Evolutionary conservation across 1,140 invertebrate species (phyloP).

Genomic region (Magallana ariakensis): DNA sequence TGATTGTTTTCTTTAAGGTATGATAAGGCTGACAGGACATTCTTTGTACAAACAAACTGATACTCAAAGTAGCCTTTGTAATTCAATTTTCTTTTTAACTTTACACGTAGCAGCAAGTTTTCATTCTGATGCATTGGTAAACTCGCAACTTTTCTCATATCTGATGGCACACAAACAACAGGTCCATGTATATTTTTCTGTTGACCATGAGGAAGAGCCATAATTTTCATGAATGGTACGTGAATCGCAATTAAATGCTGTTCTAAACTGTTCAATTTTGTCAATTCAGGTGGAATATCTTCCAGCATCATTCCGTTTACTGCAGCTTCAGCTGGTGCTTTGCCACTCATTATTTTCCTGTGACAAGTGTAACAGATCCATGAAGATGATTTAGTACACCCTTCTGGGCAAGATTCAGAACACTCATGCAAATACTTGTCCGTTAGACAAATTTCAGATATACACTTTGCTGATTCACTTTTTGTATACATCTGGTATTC

Average conservation of each 20-base stretch:
- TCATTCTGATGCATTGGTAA: constrained; percentile 41
- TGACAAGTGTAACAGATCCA: constrained; percentile 48
- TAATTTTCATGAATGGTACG: constrained; percentile 38
- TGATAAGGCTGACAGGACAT: constrained; percentile 14
- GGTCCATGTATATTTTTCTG: constrained; percentile 42
- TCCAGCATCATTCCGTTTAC: constrained; percentile 13
- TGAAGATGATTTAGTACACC: not conserved
- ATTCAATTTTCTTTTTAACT: constrained; percentile 48
- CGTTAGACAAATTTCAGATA: not conserved
- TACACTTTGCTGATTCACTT: not conserved
- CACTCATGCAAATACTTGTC: constrained; percentile 23
- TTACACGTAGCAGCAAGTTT: constrained; percentile 33
- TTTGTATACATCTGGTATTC: not conserved
- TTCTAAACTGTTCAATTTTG: constrained; percentile 39
- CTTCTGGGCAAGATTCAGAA: not conserved
- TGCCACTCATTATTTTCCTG: not conserved
- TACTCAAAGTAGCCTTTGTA: constrained; percentile 49
- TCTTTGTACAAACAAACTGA: constrained; percentile 43
- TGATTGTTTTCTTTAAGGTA: constrained; percentile 45
- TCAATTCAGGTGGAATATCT: constrained; percentile 18
- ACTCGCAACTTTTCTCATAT: constrained; percentile 13
- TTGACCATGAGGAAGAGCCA: constrained; percentile 11
- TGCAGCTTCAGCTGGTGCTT: constrained; percentile 11
- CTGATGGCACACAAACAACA: constrained; percentile 43
- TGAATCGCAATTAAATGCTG: not conserved